Evolutionary conservation across 2,797 vertebrate genomes (phyloP), one percentile per base, ranked within the genome.

Genomic region (Bradypodion pumilum): DNA sequence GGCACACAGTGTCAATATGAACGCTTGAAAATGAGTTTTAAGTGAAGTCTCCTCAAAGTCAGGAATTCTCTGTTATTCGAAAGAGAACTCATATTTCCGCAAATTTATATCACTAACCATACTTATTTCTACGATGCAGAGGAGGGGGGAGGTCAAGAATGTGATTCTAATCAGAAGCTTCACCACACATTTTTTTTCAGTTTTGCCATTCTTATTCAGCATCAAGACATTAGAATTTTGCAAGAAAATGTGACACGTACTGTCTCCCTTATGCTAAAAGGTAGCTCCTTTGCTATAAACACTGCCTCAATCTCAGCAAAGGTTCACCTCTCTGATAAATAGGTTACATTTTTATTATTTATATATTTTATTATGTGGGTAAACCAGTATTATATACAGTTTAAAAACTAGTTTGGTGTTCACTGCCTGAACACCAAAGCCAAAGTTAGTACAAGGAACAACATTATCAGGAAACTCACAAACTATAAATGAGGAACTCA

Each of bases 41-140:
- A 32, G 73, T 21, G 46, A 8, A 42, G 32, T 52, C 73, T n/a
- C 72, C 29, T 6, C 7, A 49, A 5, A 32, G 49, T 35, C 29
- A 52, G 73, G n/a, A 32, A 21, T 32, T 46, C 19, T 32, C 7
- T 74, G 19, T 10, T 49, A 49, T 3, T 29, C 29, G 27, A 60
- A 42, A 32, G 49, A 32, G 9, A 60, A 72, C 72, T 29, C 27
- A 44, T 16, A 73, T 60, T 60, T 42, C 40, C 32, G 40, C 29
- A 73, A 0, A 79, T 42, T 52, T 66, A 78, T 2, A 2, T 21
- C 52, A 49, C 0, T 65, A 9, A 19, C 60, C 27, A 69, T 80
- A 82, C 25, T n/a, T 78, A 65, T 74, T 23, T 88, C 13, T 69
- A 73, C n/a, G n/a, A n/a, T n/a, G n/a, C n/a, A n/a, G n/a, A n/a